Evolutionary conservation across 2,888 invertebrate genomes (phyloP), one percentile per base, ranked within the genome.

Genomic region (Aelia acuminata): DNA sequence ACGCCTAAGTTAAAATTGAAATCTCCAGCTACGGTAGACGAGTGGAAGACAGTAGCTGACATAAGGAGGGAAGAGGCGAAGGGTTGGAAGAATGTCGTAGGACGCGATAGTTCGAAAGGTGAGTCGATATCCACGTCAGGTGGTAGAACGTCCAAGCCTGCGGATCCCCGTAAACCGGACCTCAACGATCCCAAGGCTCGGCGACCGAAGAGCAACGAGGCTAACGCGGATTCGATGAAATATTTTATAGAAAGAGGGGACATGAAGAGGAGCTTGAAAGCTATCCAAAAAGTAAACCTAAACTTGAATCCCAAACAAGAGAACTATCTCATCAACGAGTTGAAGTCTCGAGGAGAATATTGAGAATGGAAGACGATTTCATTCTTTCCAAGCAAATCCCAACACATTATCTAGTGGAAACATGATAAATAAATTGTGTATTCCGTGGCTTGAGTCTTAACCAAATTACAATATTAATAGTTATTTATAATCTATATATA

Each of bases 41-140:
- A 80, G 3, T 80, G 75, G 75, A 80, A 80, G 22, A 80, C 75
- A 80, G 15, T 80, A 43, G 75, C 75, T 20, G 75, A 80, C n/a
- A 43, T 43, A 43, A 80, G 43, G 20, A 80, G 11, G 22, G 15
- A 80, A 0, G 80, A 80, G n/a, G 80, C 80, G 0, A n/a, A 1
- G 43, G 20, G 4, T 11, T 80, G 80, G 80, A 80, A 80, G 11
- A 80, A 43, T n/a, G 2, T 22, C 4, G 10, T 43, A 15, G 80
- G 43, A 47, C 2, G 11, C 11, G 80, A 43, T 11, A 20, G 10
- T 7, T 18, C 11, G 15, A 75, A 26, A 8, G 10, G 26, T 2
- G 3, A 26, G 57, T 26, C n/a, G 13, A 22, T 26, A 0, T 26
- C 57, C 1, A 57, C 1, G 15, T 15, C 26, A 1, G 15, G 15